Base-by-base conservation (phyloP, 2,888 invertebrate species). In the Drymonia ruficornis region DNA sequence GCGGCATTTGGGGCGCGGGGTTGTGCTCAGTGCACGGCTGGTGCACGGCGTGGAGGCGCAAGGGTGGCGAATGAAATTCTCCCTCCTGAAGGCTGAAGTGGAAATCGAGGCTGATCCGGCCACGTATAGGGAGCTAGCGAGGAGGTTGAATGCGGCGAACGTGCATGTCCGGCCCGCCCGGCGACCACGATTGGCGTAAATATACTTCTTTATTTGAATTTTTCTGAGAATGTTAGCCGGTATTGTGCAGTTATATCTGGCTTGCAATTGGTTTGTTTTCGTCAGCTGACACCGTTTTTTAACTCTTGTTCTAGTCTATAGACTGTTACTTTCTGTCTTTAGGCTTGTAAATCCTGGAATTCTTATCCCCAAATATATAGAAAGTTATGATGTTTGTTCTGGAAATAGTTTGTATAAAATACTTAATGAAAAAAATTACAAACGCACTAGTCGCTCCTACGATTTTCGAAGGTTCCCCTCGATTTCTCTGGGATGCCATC, bases 1-100 rank as follows among this genome's bases (percentile, higher is more conserved):
- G 62, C 81, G 89, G 63, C 84, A 90, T 70, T 53, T 81, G 50
- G 83, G 86, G 44, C 88, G 90, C 47, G 91, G 91, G 56, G 81
- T 90, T 2, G 79, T 83, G 59, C 76, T 92, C 55, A 80, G 80
- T 63, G 92, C 91, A 51, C 83, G 89, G 18, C 72, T 91, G 40
- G 71, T 91, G 60, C 91, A 91, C 65, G 87, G 89, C n/a, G 80
- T 91, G 31, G 83, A 89, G 61, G 86, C 92, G 19, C 74, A 78
- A 28, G 92, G 92, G 19, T 92, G 91, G 91, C 85, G 89, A 6
- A 92, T 92, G 91, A 88, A 85, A 69, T 92, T 92, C 65, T 81
- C 86, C 31, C 76, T 90, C 13, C 67, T 92, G 47, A 84, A 80
- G 45, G 91, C 91, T 1, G 92, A 92, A 53, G 90, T 91, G 61